These are phyloP conservation scores for Heterotilapia buettikoferi DNA, from an alignment of 2,113 vertebrate species.

Conservation along the genomic window DNA sequence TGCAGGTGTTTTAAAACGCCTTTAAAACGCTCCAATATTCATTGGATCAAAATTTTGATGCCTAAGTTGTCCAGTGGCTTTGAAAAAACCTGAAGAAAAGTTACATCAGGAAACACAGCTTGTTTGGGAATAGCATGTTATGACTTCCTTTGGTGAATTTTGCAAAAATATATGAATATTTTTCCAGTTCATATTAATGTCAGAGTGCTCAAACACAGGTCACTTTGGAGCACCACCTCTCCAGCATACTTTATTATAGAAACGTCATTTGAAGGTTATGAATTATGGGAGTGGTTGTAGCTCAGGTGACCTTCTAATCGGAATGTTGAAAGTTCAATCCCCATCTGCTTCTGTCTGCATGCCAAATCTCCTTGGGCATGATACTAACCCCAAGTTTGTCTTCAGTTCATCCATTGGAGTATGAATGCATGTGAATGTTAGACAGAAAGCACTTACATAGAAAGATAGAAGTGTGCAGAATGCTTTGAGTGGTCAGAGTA, in stretches of 20 bases:
- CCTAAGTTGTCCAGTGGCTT: background rate
- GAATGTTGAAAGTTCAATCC: background rate
- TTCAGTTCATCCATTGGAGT: rapidly evolving
- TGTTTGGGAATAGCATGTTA: background rate
- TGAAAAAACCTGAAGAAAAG: background rate
- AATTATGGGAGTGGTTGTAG: background rate
- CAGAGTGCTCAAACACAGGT: background rate
- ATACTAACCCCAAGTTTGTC: background rate
- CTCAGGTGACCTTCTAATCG: background rate
- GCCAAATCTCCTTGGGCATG: background rate
- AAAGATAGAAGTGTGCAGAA: background rate
- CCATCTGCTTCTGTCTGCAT: background rate
- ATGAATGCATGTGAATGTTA: background rate
- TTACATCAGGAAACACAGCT: background rate
- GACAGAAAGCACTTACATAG: background rate
- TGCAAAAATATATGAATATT: background rate
- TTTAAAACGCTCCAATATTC: rapidly evolving
- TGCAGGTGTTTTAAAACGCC: rapidly evolving
- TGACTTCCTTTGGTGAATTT: background rate
- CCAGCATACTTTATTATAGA: rapidly evolving
- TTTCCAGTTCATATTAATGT: background rate
- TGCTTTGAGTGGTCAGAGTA: background rate
- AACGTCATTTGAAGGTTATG: rapidly evolving
- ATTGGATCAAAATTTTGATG: background rate
- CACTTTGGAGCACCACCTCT: background rate